Evolutionary conservation across 2,113 vertebrate species (phyloP), one percentile per base, ranked within the genome.

Genomic region (Brachypodius melanocephalos): DNA sequence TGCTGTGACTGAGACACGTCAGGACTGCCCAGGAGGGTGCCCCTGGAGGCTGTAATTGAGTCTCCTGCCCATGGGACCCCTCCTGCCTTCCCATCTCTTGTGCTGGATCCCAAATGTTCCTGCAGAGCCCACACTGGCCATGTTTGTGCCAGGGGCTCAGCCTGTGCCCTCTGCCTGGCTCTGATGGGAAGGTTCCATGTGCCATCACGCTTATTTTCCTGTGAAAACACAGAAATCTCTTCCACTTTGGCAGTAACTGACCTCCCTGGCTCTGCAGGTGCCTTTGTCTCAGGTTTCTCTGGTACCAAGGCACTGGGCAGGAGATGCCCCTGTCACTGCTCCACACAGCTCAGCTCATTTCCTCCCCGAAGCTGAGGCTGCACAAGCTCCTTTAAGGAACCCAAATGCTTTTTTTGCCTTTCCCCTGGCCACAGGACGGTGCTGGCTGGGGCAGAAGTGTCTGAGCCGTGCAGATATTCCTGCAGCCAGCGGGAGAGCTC

Each of bases 381-480:
- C 18, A 10, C 48, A 28, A 12, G 14, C 18, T 85, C 55, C 18
- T 59, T 38, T 31, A 46, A 31, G 16, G 63, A 78, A 55, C 32
- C 48, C 51, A 85, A 66, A 49, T 2, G 20, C 21, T 36, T 85
- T 38, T 38, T 61, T 34, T 91, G 7, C 12, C 54, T 82, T 46
- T 3, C 6, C 8, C 16, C 6, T 14, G 6, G 43, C 43, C 66
- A 26, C 22, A 26, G 0, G 2, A 34, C 20, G 0, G 0, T 8
- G 3, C 3, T 74, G 34, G 45, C 43, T 74, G 38, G n/a, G 58
- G 17, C 9, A 36, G 49, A 36, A 24, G 3, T 31, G 34, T 13
- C 78, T 29, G 79, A 87, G 58, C 42, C 34, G 36, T 79, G 58
- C 52, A 62, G 3, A 26, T 31, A 0, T 10, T 20, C 0, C 6